Evolutionary conservation across 1,140 invertebrate species (phyloP).

Genomic region (Megalopta genalis): DNA sequence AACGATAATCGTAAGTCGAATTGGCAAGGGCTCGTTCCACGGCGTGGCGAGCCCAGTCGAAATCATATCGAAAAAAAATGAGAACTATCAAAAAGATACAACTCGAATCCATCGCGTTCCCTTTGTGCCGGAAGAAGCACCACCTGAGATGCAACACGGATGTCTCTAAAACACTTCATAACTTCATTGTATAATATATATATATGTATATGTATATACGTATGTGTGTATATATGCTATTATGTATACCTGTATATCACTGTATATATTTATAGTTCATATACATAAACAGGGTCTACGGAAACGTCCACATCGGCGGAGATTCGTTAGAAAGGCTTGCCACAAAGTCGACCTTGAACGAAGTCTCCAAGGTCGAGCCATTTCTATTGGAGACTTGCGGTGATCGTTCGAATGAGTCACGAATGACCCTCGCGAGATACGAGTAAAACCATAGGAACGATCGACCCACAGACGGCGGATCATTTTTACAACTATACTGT

Average conservation of each 20-base stretch:
- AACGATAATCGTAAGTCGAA: slow-evolving; percentile 13
- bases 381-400: too few relatives aligned
- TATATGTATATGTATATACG: not conserved
- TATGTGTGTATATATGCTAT: not conserved
- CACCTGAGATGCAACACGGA: slow-evolving; percentile 10
- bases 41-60: not conserved
- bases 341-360: too few relatives aligned
- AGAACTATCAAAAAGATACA: slow-evolving; percentile 36
- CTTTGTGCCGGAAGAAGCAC: not conserved
- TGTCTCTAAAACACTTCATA: slow-evolving; percentile 31
- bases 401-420: too few relatives aligned
- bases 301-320: too few relatives aligned
- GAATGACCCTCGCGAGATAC: too few relatives aligned
- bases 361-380: too few relatives aligned
- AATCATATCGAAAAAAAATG: slow-evolving; percentile 26
- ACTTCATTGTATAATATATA: not conserved
- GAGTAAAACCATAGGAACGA: too few relatives aligned
- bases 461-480: too few relatives aligned
- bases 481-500: too few relatives aligned
- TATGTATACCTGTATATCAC: slow-evolving; percentile 9
- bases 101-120: slow-evolving; percentile 7
- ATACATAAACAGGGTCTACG: not conserved
- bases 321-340: too few relatives aligned
- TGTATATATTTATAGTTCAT: slow-evolving; percentile 18
- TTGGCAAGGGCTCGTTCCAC: not conserved